Evolutionary conservation across 2,797 vertebrate genomes (phyloP).

Genomic region (Margarornis squamiger): DNA sequence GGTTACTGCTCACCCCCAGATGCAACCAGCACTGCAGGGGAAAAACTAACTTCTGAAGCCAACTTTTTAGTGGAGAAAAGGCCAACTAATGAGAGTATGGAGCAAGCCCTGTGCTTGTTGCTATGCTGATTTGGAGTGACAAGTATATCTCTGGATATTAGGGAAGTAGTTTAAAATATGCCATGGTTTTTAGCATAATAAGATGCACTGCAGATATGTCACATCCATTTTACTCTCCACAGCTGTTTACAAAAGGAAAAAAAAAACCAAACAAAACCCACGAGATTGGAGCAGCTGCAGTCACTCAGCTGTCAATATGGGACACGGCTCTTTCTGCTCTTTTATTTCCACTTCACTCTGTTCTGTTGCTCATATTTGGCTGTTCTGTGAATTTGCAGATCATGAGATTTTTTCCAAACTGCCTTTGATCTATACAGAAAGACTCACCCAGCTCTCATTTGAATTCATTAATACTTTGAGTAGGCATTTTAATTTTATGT

Average conservation of each 20-base stretch:
- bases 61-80: neutral
- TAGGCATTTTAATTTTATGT: constrained; percentile 48
- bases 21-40: neutral
- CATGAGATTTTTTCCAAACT: neutral
- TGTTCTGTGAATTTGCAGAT: constrained; percentile 49
- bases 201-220: constrained; percentile 35
- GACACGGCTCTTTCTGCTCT: constrained; percentile 18
- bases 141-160: neutral
- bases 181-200: constrained; percentile 23
- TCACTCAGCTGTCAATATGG: constrained; percentile 45
- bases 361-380: constrained; percentile 32
- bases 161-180: constrained; percentile 19
- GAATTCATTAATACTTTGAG: constrained; percentile 51
- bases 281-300: constrained; percentile 37
- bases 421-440: constrained; percentile 55
- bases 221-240: constrained; percentile 38
- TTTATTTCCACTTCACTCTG: constrained; percentile 34
- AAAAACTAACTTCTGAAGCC: neutral
- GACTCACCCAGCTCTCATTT: constrained; percentile 20
- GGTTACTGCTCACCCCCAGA: neutral
- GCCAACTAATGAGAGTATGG: neutral
- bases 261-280: neutral
- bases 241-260: constrained; percentile 52
- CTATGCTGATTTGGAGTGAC: neutral
- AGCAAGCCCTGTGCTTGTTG: neutral